Evolutionary conservation across 1,140 invertebrate species (phyloP).

Genomic region (Periplaneta americana): DNA sequence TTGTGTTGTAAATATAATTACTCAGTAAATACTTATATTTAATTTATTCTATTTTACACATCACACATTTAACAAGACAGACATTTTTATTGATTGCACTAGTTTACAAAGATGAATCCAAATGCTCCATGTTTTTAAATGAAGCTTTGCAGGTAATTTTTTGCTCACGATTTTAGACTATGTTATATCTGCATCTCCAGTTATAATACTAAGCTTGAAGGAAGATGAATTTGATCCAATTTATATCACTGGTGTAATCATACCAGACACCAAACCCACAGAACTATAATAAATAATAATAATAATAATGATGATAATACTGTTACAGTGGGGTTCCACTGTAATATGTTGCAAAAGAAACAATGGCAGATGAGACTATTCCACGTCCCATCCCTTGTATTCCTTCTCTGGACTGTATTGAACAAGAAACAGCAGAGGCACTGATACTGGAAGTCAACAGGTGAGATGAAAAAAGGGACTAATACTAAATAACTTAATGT

Average conservation of each 20-base stretch:
- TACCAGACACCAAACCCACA: neutral
- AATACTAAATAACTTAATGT: no score
- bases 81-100: constrained; percentile 17
- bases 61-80: constrained; percentile 11
- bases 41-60: constrained; percentile 4
- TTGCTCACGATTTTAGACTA: neutral
- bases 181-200: neutral
- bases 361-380: no score
- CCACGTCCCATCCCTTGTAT: no score
- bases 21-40: neutral
- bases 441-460: no score
- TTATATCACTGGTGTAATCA: neutral
- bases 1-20: constrained; percentile 12
- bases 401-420: no score
- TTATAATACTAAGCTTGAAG: neutral
- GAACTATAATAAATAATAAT: no score
- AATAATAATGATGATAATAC: neutral
- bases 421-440: no score
- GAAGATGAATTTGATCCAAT: neutral
- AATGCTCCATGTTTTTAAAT: neutral
- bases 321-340: neutral
- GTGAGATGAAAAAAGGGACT: no score
- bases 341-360: no score
- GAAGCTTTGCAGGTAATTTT: neutral
- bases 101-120: neutral